Base-by-base conservation (phyloP, 2,888 invertebrate species). In the Sturmia bella region DNA sequence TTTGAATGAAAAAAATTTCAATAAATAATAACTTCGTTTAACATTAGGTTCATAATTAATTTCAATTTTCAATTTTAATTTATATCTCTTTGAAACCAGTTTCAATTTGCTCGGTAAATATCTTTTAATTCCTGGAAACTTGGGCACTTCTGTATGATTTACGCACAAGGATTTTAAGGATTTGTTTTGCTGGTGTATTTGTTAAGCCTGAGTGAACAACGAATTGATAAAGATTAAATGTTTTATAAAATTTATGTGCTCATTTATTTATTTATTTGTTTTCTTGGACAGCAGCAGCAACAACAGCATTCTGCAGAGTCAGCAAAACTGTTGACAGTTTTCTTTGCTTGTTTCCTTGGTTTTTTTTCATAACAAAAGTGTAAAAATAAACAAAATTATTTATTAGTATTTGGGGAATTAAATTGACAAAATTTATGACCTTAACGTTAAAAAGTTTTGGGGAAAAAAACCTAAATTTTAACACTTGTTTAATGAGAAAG, bases 251-350 rank as follows among this genome's bases (percentile, higher is more conserved):
- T 75, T 66, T 75, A 59, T 68, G 39, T 66, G 41, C 57, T 66
- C 24, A 41, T 66, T 61, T 52, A 17, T 61, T 73, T 52, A 52
- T 72, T 52, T 52, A 41, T 41, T 50, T 41, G n/a, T 63, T 63
- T 52, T 63, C 39, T 27, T 50, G 17, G 32, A 0, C 3, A 43
- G 50, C 12, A 17, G 17, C 24, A 64, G 1, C 12, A 56, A 17
- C 9, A 45, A 45, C 27, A 2, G 21, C 7, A 15, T 32, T 11
- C 19, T 52, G 39, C 50, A 27, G 12, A 48, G 11, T 50, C 50
- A 73, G 66, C 66, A 75, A 68, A 75, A 59, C 50, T 75, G 75
- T 50, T 75, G 75, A 75, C 75, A 75, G 50, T 50, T 66, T 56
- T 9, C 32, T 41, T n/a, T 17, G 9, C 27, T 50, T 52, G 11